Evolutionary conservation across 2,888 invertebrate genomes (phyloP), one percentile per base, ranked within the genome.

Genomic region (Drosophila quasianomalipes): DNA sequence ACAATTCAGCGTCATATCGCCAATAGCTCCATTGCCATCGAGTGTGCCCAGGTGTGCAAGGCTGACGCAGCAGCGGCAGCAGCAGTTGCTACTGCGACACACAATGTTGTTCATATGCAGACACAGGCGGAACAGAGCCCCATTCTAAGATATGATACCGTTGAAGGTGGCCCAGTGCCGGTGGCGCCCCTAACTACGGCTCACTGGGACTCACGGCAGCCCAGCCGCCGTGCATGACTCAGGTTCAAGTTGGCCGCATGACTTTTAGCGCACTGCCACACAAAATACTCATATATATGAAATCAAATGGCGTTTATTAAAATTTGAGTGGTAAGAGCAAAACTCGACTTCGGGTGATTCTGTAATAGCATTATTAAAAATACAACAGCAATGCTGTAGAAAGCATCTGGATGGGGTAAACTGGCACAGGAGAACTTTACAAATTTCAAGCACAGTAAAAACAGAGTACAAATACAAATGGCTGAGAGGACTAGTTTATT

Each of bases 211-310:
- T 30, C 55, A 57, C 74, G 52, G 33, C 61, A 63, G 31, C 59
- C n/a, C 31, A 54, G 67, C 55, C 47, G 73, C 51, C 60, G 54
- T 70, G 90, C 89, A 90, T 90, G 89, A 90, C 89, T 90, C 89
- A 90, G 89, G 89, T 91, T 90, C 89, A 90, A 90, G 89, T 90
- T 91, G 80, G 82, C 79, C 74, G 82, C 82, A 72, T 80, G 80
- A 81, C 80, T 82, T 79, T 78, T 75, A 74, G 69, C 74, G 69
- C 79, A 65, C 77, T 87, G 81, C 81, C 88, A 85, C 81, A 86
- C 85, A 87, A 84, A 73, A 52, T n/a, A 49, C 19, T 30, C 35
- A 35, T 22, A 22, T 44, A 63, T 68, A 70, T 77, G 61, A 75
- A 81, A 81, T 75, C 85, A 74, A 77, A 76, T 71, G 68, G 71